A percentile compares a stretch with the other conserved stretches of the same genome.
Conservation (phyloP, 1,140 invertebrate genomes). For the Anoplophora glabripennis region DNA sequence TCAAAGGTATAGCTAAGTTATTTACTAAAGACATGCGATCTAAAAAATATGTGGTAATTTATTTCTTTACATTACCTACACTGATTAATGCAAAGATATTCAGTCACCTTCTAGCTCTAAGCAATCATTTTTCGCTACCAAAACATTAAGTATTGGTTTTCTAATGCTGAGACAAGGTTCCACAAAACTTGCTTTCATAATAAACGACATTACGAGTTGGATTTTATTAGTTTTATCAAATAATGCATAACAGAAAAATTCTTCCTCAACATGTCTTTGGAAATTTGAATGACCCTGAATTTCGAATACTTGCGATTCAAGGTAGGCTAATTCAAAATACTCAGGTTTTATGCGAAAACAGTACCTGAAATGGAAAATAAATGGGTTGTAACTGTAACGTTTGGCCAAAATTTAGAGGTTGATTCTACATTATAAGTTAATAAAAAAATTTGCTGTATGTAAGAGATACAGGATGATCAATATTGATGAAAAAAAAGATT, state of each 20-base stretch:
- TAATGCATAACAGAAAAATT: slow-evolving; percentile 38
- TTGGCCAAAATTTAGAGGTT: not conserved
- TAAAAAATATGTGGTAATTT: too few species aligned
- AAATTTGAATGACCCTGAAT: slow-evolving; percentile 28
- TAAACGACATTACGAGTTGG: slow-evolving; percentile 11
- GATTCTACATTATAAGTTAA: not conserved
- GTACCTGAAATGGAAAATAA: slow-evolving; percentile 24
- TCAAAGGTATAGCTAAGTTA: too few species aligned
- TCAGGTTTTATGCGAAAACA: slow-evolving; percentile 32
- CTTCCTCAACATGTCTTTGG: slow-evolving; percentile 24
- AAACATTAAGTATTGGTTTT: too few species aligned
- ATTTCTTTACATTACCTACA: too few species aligned
- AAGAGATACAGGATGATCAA: not conserved
- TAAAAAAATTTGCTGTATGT: not conserved
- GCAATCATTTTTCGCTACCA: too few species aligned
- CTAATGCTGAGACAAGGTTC: slow-evolving; percentile 19
- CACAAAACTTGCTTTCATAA: slow-evolving; percentile 36
- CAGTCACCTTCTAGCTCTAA: too few species aligned
- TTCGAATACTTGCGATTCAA: slow-evolving; percentile 16
- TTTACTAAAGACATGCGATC: too few species aligned
- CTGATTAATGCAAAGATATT: too few species aligned
- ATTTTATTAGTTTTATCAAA: slow-evolving; percentile 22
- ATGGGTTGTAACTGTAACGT: not conserved
- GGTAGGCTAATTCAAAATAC: slow-evolving; percentile 28
- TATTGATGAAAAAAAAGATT: not conserved